A percentile compares a stretch with the other conserved stretches of the same genome.
phyloP scores from a whole-genome alignment of 2,888 invertebrate genomes.

The Drosophila mettleri region DNA sequence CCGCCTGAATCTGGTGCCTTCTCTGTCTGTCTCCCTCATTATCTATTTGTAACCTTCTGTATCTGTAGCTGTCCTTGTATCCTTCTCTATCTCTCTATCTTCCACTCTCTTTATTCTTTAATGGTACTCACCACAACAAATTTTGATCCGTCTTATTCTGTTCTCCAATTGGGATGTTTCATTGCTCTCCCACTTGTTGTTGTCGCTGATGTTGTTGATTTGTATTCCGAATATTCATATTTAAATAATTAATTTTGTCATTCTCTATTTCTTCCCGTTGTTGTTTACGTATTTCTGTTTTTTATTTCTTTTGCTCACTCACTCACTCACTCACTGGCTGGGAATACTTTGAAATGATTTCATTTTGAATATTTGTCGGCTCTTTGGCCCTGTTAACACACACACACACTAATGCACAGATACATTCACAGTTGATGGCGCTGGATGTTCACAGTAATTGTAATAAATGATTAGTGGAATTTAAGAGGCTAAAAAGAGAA shows the following conservation, averaged over 20 bases:
- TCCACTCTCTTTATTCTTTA: not conserved
- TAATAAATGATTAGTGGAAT: slow-evolving; percentile 47
- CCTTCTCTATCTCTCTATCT: not conserved
- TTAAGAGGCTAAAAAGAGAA: slow-evolving; percentile 26
- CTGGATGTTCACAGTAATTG: slow-evolving; percentile 9
- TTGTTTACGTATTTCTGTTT: slow-evolving; percentile 23
- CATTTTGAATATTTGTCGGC: slow-evolving; percentile 37
- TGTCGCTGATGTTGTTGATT: slow-evolving; percentile 17
- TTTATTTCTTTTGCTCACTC: slow-evolving; percentile 24
- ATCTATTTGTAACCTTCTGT: not conserved
- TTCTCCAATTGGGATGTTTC: slow-evolving; percentile 33
- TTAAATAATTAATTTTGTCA: slow-evolving; percentile 45
- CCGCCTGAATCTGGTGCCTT: not conserved
- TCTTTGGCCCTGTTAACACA: slow-evolving; percentile 34
- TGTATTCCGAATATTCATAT: slow-evolving; percentile 41
- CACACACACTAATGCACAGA: slow-evolving; percentile 18
- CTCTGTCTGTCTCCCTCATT: not conserved
- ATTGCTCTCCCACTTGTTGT: slow-evolving; percentile 33
- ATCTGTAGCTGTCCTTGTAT: no score
- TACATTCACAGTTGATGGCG: slow-evolving; percentile 6
- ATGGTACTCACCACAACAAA: slow-evolving; percentile 47
- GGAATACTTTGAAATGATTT: slow-evolving; percentile 51
- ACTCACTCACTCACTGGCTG: slow-evolving; percentile 19
- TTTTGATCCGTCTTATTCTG: slow-evolving; percentile 20
- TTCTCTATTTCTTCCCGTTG: slow-evolving; percentile 24